Evolutionary conservation across 2,797 vertebrate species (phyloP), one percentile per base, ranked within the genome.

Genomic region (Bovichtus diacanthus): DNA sequence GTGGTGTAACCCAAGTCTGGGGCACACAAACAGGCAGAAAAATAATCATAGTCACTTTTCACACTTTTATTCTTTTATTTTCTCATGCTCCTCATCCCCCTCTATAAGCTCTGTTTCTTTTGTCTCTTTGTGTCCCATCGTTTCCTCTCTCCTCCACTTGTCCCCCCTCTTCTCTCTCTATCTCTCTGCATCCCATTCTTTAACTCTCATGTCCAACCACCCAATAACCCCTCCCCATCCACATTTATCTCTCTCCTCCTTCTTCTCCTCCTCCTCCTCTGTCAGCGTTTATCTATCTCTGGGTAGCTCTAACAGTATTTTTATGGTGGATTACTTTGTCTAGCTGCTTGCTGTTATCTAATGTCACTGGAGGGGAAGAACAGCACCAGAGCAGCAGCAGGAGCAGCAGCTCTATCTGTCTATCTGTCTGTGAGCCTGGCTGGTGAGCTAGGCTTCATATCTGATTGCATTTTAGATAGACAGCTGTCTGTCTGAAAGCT

Each of bases 241-340:
- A 72, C 86, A 71, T 50, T 70, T 72, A 83, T 72, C 69, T 70
- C 62, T 65, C 19, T 43, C 62, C 25, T 64, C 56, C 39, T 70
- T 41, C 68, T 61, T 58, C 34, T 63, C 51, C 31, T 34, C 31
- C 51, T 68, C 58, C 51, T 68, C 58, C 62, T 71, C 61, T 70
- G 72, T 88, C 75, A 78, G 93, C 81, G 72, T 92, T 92, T 92
- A 86, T 85, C 85, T 87, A 83, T 88, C 70, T 89, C 84, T 85
- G 36, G 85, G 88, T 87, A 88, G 87, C 87, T 51, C 69, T 86
- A 85, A 78, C 65, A 66, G 80, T 82, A 81, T 91, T 88, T 82
- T 89, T 80, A 90, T 87, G n/a, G 56, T 94, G 95, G 95, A 96
- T 95, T 94, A 94, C 93, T 82, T 90, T 93, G 92, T 82, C 90